These are phyloP conservation scores for Anarsia innoxiella DNA, from an alignment of 2,888 invertebrate genomes.

Conservation along the genomic window DNA sequence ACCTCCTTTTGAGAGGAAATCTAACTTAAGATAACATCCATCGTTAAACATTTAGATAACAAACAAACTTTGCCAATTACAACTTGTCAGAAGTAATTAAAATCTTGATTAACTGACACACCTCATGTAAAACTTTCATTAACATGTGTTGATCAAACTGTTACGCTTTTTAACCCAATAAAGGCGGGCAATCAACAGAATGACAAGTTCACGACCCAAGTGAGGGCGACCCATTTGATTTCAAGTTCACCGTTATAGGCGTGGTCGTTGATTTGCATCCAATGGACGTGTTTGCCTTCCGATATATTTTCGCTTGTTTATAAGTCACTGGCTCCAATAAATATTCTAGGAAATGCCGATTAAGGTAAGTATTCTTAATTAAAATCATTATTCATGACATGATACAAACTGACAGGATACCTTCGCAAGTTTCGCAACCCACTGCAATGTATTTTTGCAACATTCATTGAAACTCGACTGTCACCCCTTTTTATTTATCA, in stretches of 20 bases:
- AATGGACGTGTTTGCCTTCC: conserved; percentile 23
- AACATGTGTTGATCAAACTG: conserved; percentile 2
- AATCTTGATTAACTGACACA: background rate
- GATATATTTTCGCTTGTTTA: conserved; percentile 3
- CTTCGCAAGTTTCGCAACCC: too few species aligned
- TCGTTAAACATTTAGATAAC: conserved; percentile 6
- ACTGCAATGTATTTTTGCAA: background rate
- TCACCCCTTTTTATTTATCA: conserved; percentile 27
- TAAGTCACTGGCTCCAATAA: background rate
- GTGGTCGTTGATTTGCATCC: conserved; percentile 45
- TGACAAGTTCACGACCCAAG: conserved; percentile 44
- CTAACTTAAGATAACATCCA: conserved; percentile 2
- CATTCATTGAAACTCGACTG: background rate
- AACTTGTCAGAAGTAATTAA: conserved; percentile 7
- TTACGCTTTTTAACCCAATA: conserved; percentile 20
- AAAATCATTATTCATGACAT: too few species aligned
- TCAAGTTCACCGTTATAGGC: conserved; percentile 45
- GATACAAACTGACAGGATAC: too few species aligned
- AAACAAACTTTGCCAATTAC: conserved; percentile 6
- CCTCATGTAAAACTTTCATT: conserved; percentile 2
- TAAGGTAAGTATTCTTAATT: too few species aligned
- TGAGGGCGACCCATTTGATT: conserved; percentile 45
- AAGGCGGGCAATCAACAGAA: conserved; percentile 27
- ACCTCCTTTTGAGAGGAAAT: background rate
- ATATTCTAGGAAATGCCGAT: background rate